Conservation (phyloP, 2,797 vertebrate genomes). For the Ispidina picta region DNA sequence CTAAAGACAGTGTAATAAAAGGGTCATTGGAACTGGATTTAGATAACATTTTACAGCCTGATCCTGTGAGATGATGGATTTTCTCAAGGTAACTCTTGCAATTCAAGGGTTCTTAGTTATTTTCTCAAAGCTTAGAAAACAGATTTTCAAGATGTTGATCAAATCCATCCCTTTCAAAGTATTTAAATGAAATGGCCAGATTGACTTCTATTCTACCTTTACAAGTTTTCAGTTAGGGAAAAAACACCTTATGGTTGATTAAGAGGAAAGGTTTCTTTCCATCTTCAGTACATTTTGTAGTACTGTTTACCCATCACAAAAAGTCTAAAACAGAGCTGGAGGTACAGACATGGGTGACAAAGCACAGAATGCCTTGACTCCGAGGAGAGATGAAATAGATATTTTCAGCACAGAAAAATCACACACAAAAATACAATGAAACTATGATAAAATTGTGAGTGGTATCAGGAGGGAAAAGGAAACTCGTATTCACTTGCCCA, state of each 20-base stretch:
- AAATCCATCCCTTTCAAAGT: neutral
- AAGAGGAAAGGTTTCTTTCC: neutral
- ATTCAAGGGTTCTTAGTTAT: neutral
- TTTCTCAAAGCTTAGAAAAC: conserved; percentile 19
- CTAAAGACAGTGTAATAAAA: conserved; percentile 20
- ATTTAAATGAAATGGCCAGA: neutral
- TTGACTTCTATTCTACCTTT: neutral
- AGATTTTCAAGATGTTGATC: neutral
- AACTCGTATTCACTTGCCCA: neutral
- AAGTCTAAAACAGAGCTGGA: neutral
- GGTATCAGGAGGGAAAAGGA: neutral
- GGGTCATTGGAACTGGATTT: conserved; percentile 1
- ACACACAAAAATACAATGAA: neutral
- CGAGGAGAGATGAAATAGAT: neutral
- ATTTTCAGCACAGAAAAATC: neutral
- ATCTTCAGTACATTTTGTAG: neutral
- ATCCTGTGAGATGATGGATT: conserved; percentile 17
- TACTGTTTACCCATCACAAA: neutral
- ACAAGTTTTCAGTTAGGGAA: neutral
- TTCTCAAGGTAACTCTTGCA: neutral
- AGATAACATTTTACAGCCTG: conserved; percentile 10
- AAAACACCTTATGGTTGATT: neutral
- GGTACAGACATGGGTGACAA: neutral
- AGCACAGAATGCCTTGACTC: neutral
- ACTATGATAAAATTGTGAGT: neutral